These are phyloP conservation scores for Trichomalopsis sarcophagae DNA, from an alignment of 1,140 invertebrate species.

Conservation along the genomic window DNA sequence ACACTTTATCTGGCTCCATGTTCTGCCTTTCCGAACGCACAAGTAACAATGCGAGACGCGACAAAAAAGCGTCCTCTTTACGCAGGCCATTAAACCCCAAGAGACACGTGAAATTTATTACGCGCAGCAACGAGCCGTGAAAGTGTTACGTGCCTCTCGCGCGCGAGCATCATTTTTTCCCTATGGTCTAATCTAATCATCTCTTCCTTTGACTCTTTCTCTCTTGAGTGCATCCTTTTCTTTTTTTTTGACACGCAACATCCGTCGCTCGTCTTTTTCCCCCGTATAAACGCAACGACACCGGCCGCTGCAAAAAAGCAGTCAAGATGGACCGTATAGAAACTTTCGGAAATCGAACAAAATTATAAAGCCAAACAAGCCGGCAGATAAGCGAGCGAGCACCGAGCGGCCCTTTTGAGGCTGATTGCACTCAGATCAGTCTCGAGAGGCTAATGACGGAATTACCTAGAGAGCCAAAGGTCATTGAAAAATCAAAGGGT, in stretches of 20 bases:
- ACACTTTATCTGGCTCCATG: too few relatives aligned
- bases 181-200: not conserved
- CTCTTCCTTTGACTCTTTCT: constrained; percentile 34
- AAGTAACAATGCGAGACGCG: not conserved
- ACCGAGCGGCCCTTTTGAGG: not conserved
- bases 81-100: not conserved
- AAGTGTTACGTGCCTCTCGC: constrained; percentile 34
- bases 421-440: not conserved
- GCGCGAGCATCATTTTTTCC: constrained; percentile 12
- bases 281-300: not conserved
- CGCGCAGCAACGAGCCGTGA: constrained; percentile 36
- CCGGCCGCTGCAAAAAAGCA: not conserved
- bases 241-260: not conserved
- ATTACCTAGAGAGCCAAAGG: constrained; percentile 23
- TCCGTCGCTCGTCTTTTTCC: not conserved
- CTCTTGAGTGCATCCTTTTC: constrained; percentile 26
- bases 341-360: not conserved
- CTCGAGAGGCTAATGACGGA: constrained; percentile 36
- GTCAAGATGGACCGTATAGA: not conserved
- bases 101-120: constrained; percentile 26
- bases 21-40: too few relatives aligned
- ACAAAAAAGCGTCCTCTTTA: not conserved
- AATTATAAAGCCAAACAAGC: not conserved
- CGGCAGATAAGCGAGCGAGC: not conserved
- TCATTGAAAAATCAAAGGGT: constrained; percentile 33